Percentiles rank a stretch among this genome's conserved stretches.
These are phyloP conservation scores for Myiothlypis chrysogaster DNA, from an alignment of 2,797 vertebrate genomes.

Conservation along the genomic window DNA sequence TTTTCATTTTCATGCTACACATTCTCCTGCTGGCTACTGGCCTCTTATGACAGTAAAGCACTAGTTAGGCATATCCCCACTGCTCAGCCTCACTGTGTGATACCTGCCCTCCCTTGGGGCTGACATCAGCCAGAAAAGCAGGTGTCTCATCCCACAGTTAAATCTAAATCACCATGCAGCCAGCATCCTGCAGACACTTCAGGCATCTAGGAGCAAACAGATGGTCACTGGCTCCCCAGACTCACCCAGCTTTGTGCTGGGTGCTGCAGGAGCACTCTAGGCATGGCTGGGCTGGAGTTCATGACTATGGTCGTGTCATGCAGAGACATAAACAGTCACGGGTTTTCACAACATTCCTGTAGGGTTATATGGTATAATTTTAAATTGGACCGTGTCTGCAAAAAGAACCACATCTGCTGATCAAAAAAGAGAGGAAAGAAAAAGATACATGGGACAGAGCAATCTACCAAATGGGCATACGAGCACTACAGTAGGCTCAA, in stretches of 20 bases:
- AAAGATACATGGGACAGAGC: accelerated
- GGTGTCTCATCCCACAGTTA: not conserved
- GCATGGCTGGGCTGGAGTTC: not conserved
- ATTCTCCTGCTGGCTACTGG: not conserved
- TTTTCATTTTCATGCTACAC: not conserved
- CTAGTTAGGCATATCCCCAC: not conserved
- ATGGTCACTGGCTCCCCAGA: not conserved
- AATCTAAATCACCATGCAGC: not conserved
- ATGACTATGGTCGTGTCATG: not conserved
- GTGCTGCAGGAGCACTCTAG: not conserved
- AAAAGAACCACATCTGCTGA: not conserved
- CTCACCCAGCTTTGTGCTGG: not conserved
- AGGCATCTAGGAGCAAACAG: not conserved
- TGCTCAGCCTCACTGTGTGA: not conserved
- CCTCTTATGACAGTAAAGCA: not conserved
- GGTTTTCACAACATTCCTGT: not conserved
- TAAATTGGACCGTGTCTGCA: not conserved
- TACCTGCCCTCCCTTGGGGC: not conserved
- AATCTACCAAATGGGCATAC: not conserved
- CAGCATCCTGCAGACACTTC: not conserved
- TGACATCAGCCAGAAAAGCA: not conserved
- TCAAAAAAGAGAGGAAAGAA: not conserved
- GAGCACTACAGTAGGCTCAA: not conserved
- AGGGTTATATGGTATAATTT: not conserved
- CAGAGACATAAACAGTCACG: not conserved